phyloP scores from a whole-genome alignment of 2,888 invertebrate species.

The Cephalotes varians region DNA sequence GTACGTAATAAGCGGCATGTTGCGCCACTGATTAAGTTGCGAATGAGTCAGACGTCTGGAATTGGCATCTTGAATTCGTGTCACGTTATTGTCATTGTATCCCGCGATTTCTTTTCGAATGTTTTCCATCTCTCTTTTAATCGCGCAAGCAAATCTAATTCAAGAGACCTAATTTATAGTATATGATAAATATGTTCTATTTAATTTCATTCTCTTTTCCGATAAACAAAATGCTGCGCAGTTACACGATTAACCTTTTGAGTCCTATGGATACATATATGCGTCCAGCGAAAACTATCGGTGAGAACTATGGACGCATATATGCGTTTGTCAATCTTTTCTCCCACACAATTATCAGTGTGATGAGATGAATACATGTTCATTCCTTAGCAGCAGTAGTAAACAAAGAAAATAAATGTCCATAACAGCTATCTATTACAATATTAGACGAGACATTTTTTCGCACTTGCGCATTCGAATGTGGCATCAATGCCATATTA shows the following conservation, averaged over 20 bases:
- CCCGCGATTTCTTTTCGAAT: conserved; percentile 13
- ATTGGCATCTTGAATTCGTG: conserved; percentile 37
- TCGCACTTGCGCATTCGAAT: too few species aligned
- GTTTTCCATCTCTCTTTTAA: neutral
- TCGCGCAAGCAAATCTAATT: neutral
- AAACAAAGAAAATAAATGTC: too few species aligned
- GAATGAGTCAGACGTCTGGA: conserved; percentile 50
- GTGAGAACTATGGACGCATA: too few species aligned
- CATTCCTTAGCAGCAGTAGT: too few species aligned
- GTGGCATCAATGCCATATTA: too few species aligned
- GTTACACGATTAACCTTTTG: conserved; percentile 7
- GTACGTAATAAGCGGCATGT: conserved; percentile 32
- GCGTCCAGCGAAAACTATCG: too few species aligned
- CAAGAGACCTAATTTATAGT: neutral
- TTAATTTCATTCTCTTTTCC: neutral
- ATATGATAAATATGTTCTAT: neutral
- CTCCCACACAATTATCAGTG: too few species aligned
- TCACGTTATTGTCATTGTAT: conserved; percentile 19
- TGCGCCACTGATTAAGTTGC: conserved; percentile 41
- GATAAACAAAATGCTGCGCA: neutral
- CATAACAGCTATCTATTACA: too few species aligned
- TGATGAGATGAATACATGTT: too few species aligned
- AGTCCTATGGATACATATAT: too few species aligned
- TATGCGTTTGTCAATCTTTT: too few species aligned
- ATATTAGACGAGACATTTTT: too few species aligned